Conservation (phyloP, 2,888 invertebrate genomes). For the Andrena chrysosceles region DNA sequence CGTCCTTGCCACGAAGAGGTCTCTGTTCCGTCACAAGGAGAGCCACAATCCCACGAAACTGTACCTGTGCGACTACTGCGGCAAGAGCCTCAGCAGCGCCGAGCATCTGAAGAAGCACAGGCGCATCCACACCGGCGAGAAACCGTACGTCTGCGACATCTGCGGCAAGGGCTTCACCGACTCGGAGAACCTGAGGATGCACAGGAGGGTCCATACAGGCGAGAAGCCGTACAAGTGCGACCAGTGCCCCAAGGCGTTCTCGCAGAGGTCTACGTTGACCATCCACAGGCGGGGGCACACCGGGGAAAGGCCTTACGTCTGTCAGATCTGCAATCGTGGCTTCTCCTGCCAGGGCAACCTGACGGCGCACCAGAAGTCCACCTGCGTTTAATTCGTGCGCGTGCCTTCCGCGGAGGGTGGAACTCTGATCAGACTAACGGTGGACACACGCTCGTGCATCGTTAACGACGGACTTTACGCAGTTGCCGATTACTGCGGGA, state of each 20-base stretch:
- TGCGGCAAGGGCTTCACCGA: constrained; percentile 86
- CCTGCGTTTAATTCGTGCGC: constrained; percentile 77
- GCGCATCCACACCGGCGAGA: constrained; percentile 86
- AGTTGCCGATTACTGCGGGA: constrained; percentile 6
- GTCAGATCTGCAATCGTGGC: constrained; percentile 84
- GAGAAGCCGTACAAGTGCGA: constrained; percentile 86
- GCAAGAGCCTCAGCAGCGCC: constrained; percentile 85
- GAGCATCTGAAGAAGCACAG: constrained; percentile 85
- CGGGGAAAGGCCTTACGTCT: constrained; percentile 85
- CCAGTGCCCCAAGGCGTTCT: constrained; percentile 86
- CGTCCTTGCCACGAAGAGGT: constrained; percentile 80
- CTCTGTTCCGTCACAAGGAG: constrained; percentile 81
- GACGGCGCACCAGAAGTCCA: constrained; percentile 84
- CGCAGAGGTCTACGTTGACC: constrained; percentile 86
- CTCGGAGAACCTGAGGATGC: constrained; percentile 84
- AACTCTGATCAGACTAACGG: constrained; percentile 18
- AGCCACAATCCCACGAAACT: constrained; percentile 83
- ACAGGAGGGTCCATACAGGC: constrained; percentile 85
- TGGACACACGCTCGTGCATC: background rate
- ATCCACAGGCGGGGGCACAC: constrained; percentile 86
- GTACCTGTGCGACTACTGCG: constrained; percentile 86
- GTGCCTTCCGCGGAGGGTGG: constrained; percentile 40
- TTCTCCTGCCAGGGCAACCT: constrained; percentile 85
- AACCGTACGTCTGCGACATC: constrained; percentile 85
- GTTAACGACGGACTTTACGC: constrained; percentile 11